A percentile compares a stretch with the other conserved stretches of the same genome.
These are phyloP conservation scores for Pharmacophagus antenor DNA, from an alignment of 2,888 invertebrate genomes.

Conservation along the genomic window DNA sequence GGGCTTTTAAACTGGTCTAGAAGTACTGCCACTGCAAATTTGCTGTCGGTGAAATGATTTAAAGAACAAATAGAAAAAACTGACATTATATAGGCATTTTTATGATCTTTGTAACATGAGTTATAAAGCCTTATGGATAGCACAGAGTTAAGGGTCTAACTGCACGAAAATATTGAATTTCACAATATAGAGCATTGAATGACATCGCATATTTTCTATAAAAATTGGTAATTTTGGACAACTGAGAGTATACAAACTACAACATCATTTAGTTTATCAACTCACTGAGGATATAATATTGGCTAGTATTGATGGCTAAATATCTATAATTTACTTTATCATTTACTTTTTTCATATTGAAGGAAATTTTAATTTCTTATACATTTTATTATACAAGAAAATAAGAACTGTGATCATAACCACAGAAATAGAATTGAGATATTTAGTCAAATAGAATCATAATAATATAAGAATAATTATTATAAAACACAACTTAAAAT, in stretches of 20 bases:
- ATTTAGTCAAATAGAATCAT: too few relatives aligned
- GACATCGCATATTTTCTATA: not conserved
- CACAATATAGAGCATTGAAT: not conserved
- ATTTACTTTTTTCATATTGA: not conserved
- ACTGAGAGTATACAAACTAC: not conserved
- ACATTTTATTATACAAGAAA: too few relatives aligned
- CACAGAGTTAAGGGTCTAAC: not conserved
- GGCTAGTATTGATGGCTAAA: not conserved
- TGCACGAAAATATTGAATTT: not conserved
- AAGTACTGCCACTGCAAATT: too few relatives aligned
- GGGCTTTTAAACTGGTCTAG: too few relatives aligned
- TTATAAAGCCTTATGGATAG: not conserved
- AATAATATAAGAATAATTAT: too few relatives aligned
- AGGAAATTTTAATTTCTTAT: too few relatives aligned
- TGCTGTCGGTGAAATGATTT: too few relatives aligned
- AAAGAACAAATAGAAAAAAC: not conserved
- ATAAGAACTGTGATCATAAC: too few relatives aligned
- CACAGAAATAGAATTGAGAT: too few relatives aligned
- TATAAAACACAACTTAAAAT: too few relatives aligned
- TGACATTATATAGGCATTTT: not conserved
- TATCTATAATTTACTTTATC: not conserved
- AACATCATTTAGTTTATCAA: not conserved
- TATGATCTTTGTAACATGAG: not conserved
- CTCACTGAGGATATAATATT: not conserved
- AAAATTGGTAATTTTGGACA: not conserved